Conservation (phyloP, 2,797 vertebrate genomes). For the Bothrops alternatus region DNA sequence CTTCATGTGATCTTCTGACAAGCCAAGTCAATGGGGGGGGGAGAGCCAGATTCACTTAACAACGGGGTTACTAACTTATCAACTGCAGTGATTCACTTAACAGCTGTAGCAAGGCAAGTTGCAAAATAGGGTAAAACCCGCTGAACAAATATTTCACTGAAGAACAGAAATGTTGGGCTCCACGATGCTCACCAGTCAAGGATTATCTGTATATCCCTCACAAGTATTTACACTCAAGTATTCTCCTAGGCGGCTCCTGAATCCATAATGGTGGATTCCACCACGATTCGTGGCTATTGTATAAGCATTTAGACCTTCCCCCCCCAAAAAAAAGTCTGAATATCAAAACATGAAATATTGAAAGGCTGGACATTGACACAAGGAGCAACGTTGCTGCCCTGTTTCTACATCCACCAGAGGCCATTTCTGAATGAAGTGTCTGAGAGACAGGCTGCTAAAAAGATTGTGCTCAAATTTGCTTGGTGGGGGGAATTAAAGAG, state of each 20-base stretch:
- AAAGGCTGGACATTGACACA: slow-evolving; percentile 35
- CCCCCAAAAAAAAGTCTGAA: slow-evolving; percentile 23
- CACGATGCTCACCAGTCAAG: too few relatives aligned
- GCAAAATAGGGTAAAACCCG: too few relatives aligned
- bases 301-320: neutral
- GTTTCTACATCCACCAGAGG: slow-evolving; percentile 12
- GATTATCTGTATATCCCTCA: neutral
- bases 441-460: slow-evolving; percentile 44
- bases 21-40: too few relatives aligned
- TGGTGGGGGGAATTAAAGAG: slow-evolving; percentile 42
- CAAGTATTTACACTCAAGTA: neutral
- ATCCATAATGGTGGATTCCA: slow-evolving; percentile 1
- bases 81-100: too few relatives aligned
- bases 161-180: too few relatives aligned
- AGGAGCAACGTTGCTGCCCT: slow-evolving; percentile 1
- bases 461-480: slow-evolving; percentile 45
- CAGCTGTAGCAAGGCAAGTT: too few relatives aligned
- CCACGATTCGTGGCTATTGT: slow-evolving; percentile 11
- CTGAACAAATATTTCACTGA: too few relatives aligned
- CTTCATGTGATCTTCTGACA: too few relatives aligned
- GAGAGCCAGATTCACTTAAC: too few relatives aligned
- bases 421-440: slow-evolving; percentile 48
- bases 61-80: too few relatives aligned
- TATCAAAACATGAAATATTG: slow-evolving; percentile 40
- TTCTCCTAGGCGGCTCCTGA: neutral